Evolutionary conservation across 2,888 invertebrate species (phyloP), one percentile per base, ranked within the genome.

Genomic region (Eudemis profundana): DNA sequence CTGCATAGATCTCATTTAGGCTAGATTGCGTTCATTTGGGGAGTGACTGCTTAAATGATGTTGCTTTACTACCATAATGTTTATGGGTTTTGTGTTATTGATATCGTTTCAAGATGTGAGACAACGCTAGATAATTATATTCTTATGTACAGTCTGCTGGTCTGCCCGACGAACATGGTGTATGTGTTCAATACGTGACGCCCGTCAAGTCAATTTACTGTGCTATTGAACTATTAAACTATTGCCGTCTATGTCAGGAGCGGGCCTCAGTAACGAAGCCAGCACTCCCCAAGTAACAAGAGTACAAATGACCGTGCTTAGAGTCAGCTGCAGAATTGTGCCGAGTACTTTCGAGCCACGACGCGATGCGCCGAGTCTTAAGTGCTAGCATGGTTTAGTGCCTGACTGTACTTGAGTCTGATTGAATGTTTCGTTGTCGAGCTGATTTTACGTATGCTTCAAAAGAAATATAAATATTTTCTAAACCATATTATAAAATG

Each of bases 401-500:
- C 15, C 62, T 47, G 63, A 56, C 56, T 42, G 17, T 42, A 29
- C n/a, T 33, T 33, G 56, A 63, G 56, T 57, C 56, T 63, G 23
- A 63, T 49, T 33, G 23, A 42, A 63, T 49, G 14, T 59, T 59
- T 38, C 36, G 19, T 64, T 57, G 15, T 15, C 49, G 44, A 44
- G n/a, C 21, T 49, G 42, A 57, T 50, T 51, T 44, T 46, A 46
- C 44, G 8, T 47, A 36, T 19, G 51, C 38, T 65, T 60, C 23
- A 53, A 60, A 65, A 64, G 44, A 51, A 46, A 65, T 51, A 65
- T 60, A 46, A 60, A 65, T 60, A 65, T 60, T 60, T 60, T 60
- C 47, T 65, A 47, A 53, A 53, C 38, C 59, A 10, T 46, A 59
- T 53, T 53, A 29, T 29, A 46, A 65, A 53, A 27, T 53, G 27